These are phyloP conservation scores for Cetonia aurata DNA, from an alignment of 2,888 invertebrate species.

Conservation along the genomic window DNA sequence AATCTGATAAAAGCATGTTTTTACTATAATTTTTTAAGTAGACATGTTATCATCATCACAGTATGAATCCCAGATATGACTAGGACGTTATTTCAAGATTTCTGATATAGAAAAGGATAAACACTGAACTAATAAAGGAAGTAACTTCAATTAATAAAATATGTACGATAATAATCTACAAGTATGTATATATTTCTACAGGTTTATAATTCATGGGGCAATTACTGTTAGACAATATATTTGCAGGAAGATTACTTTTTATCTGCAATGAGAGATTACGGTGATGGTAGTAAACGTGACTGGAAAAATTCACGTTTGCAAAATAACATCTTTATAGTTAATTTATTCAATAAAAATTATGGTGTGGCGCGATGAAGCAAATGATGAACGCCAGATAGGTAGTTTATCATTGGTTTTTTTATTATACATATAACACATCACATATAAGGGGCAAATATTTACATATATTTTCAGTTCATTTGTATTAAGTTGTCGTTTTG, in stretches of 20 bases:
- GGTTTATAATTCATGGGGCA: not conserved
- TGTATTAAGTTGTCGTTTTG: too few species aligned
- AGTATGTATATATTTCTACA: not conserved
- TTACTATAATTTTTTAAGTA: too few species aligned
- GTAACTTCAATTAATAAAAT: not conserved
- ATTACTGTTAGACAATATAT: not conserved
- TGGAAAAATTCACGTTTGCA: not conserved
- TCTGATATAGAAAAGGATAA: too few species aligned
- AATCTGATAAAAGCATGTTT: too few species aligned
- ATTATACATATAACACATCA: not conserved
- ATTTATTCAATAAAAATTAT: constrained; percentile 9
- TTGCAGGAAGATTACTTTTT: constrained; percentile 1
- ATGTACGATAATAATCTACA: not conserved
- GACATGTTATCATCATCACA: too few species aligned
- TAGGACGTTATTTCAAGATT: too few species aligned
- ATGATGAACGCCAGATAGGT: not conserved
- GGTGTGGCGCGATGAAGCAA: not conserved
- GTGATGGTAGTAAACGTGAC: constrained; percentile 4
- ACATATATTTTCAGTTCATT: too few species aligned
- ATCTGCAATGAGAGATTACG: constrained; percentile 17
- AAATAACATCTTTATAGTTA: constrained; percentile 10
- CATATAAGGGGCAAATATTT: too few species aligned
- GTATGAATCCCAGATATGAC: too few species aligned
- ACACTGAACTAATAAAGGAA: not conserved
- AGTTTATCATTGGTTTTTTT: not conserved